Evolutionary conservation across 2,113 vertebrate species (phyloP).

Genomic region (Megaleporinus macrocephalus): DNA sequence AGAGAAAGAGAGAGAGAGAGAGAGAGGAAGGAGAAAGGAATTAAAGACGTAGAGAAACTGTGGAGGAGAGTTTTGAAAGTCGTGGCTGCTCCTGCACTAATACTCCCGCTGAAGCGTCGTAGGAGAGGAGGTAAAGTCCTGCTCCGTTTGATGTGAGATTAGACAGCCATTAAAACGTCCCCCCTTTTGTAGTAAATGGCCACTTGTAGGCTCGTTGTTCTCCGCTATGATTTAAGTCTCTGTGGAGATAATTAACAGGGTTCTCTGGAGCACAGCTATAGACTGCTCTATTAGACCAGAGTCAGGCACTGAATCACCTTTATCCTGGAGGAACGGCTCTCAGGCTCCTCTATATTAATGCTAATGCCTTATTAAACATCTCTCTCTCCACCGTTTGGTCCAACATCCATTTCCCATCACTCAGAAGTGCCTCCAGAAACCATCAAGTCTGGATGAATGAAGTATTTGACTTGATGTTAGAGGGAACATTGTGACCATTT

Average conservation of each 20-base stretch:
- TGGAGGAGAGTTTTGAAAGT: background rate
- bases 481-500: background rate
- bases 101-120: background rate
- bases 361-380: slow-evolving; percentile 24
- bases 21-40: background rate
- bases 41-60: background rate
- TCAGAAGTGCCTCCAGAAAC: background rate
- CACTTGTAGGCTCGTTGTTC: slow-evolving; percentile 27
- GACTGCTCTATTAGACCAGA: slow-evolving; percentile 15
- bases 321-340: background rate
- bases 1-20: no score
- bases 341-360: slow-evolving; percentile 6
- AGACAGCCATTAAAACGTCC: slow-evolving; percentile 19
- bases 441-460: background rate
- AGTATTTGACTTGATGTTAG: background rate
- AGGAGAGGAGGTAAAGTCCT: background rate
- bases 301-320: slow-evolving; percentile 34
- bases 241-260: slow-evolving; percentile 11
- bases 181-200: slow-evolving; percentile 2
- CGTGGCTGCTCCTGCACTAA: background rate
- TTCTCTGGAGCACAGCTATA: slow-evolving; percentile 14
- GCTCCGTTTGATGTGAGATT: slow-evolving; percentile 1
- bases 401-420: background rate
- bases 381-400: background rate
- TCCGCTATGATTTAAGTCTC: background rate